A percentile compares a stretch with the other conserved stretches of the same genome.
phyloP scores from a whole-genome alignment of 2,113 vertebrate species.

The Empidonax traillii region DNA sequence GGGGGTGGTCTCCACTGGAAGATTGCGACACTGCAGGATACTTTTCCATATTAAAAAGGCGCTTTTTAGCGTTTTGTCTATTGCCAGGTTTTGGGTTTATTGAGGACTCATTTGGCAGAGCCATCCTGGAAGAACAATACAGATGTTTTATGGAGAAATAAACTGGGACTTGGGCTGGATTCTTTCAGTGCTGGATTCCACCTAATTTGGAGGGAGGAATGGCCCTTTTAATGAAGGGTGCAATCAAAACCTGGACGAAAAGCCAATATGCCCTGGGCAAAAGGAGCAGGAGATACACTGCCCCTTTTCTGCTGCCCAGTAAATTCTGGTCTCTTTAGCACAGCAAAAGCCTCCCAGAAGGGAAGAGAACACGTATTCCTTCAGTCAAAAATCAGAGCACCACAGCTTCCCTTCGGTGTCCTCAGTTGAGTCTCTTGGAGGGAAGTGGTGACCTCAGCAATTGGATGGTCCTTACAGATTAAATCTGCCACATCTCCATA shows the following conservation, averaged over 20 bases:
- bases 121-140: conserved; percentile 70
- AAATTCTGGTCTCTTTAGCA: not conserved
- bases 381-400: not conserved
- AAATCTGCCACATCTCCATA: not conserved
- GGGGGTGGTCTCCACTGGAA: conserved; percentile 65
- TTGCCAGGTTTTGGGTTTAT: conserved; percentile 69
- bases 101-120: conserved; percentile 70
- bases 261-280: conserved; percentile 57
- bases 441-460: not conserved
- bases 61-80: conserved; percentile 64
- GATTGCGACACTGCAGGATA: conserved; percentile 70
- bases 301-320: not conserved
- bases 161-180: conserved; percentile 59
- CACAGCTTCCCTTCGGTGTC: accelerated
- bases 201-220: conserved; percentile 62
- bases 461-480: not conserved
- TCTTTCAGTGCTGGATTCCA: conserved; percentile 61
- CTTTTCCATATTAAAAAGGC: conserved; percentile 74
- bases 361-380: not conserved
- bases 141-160: conserved; percentile 72
- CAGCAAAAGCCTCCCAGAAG: not conserved
- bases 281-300: not conserved
- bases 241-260: conserved; percentile 47
- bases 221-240: conserved; percentile 56
- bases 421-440: not conserved